Evolutionary conservation across 2,797 vertebrate species (phyloP), one percentile per base, ranked within the genome.

Genomic region (Sebastes kiyomatsui): DNA sequence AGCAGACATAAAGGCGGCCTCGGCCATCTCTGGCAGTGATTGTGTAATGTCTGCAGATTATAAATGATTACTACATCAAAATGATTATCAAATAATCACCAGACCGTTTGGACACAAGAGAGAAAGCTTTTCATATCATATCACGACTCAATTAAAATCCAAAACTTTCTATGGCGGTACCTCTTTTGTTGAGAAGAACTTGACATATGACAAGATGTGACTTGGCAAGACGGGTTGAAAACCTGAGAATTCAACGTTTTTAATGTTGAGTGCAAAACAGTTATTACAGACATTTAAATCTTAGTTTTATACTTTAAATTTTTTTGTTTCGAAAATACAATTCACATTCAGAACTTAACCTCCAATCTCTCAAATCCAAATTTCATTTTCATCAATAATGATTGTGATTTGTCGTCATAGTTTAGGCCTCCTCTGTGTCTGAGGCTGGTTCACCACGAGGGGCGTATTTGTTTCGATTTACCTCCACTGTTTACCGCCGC

Each of bases 21-120:
- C 46, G 8, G n/a, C 46, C n/a, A 30, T 76, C 38, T 75, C 71
- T 20, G 23, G 42, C 42, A 8, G 14, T 42, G 67, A 60, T 28
- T 75, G 14, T 6, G 8, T 67, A 30, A 33, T 5, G 6, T 60
- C 64, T 67, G 59, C 30, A 77, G 66, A 77, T 79, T 58, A 58
- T 22, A 75, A 33, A 67, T 78, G 66, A 77, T 68, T 52, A 77
- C 35, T 22, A 52, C 8, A 20, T 77, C 59, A 77, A 42, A 71
- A 54, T 16, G 11, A 22, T 75, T 65, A 80, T 52, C 2, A 2
- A 52, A 72, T 77, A 20, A 80, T 59, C 14, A 66, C 30, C 28
- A 22, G n/a, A 79, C 42, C 35, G 23, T 64, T 61, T 59, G 69
- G 35, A 42, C 28, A n/a, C 2, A 65, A 60, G n/a, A 65, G 35